Evolutionary conservation across 2,888 invertebrate genomes (phyloP).

Genomic region (Aproaerema taeniolella): DNA sequence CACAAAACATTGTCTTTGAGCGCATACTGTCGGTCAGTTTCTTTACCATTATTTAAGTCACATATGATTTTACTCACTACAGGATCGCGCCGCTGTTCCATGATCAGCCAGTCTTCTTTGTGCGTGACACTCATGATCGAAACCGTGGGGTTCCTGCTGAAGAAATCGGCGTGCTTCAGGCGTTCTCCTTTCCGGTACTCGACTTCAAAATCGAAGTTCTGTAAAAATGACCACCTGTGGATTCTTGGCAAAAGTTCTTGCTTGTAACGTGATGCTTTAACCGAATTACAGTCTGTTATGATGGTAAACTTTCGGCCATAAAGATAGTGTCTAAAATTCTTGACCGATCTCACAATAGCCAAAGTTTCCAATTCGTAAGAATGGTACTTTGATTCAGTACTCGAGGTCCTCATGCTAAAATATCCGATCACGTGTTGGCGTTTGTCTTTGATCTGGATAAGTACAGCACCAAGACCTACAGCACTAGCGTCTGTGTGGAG

Average conservation of each 20-base stretch:
- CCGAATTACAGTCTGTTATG: too few relatives aligned
- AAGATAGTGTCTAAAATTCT: too few relatives aligned
- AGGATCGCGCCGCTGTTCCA: conserved; percentile 20
- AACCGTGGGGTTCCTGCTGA: not conserved
- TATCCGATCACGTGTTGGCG: too few relatives aligned
- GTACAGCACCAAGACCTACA: too few relatives aligned
- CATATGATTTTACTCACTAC: conserved; percentile 13
- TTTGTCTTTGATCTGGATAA: too few relatives aligned
- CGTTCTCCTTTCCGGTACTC: conserved; percentile 1
- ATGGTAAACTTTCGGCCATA: too few relatives aligned
- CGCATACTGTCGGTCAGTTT: conserved; percentile 4
- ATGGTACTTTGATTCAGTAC: too few relatives aligned
- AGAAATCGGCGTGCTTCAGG: not conserved
- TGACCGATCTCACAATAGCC: too few relatives aligned
- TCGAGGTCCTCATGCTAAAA: too few relatives aligned
- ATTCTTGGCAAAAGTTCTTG: not conserved
- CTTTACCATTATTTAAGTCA: too few relatives aligned
- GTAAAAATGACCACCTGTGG: conserved; percentile 4
- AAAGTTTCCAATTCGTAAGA: too few relatives aligned
- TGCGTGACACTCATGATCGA: conserved; percentile 10
- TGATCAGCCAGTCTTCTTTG: conserved; percentile 18
- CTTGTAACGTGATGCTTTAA: not conserved
- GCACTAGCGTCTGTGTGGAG: too few relatives aligned
- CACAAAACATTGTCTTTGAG: conserved; percentile 9
- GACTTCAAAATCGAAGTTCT: conserved; percentile 3